Evolutionary conservation across 2,113 vertebrate genomes (phyloP).

Genomic region (Hippocampus guttulatus): DNA sequence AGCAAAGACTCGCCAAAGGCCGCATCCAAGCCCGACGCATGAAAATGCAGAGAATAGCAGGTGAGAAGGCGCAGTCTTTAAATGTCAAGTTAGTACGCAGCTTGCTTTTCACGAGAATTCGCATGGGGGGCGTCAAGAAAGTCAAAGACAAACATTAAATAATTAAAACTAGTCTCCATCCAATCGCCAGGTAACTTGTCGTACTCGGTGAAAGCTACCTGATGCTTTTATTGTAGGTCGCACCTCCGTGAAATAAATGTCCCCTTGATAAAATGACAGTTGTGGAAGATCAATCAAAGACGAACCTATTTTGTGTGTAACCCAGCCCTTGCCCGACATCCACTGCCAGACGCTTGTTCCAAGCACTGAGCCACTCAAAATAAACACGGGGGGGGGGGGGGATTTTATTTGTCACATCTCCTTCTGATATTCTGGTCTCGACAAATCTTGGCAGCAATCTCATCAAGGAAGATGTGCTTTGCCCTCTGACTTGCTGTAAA

Average conservation of each 20-base stretch:
- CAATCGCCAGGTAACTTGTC: background rate
- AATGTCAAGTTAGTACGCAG: too few relatives aligned
- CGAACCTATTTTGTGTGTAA: background rate
- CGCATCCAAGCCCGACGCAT: slow-evolving; percentile 94
- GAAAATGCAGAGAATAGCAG: slow-evolving; percentile 98
- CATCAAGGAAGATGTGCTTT: background rate
- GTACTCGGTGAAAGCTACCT: background rate
- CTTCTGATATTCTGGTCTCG: background rate
- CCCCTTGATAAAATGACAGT: background rate
- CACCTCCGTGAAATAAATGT: too few relatives aligned
- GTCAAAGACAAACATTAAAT: background rate
- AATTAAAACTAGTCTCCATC: too few relatives aligned
- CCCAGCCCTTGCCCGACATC: background rate
- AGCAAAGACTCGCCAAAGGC: slow-evolving; percentile 93
- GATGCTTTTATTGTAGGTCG: background rate
- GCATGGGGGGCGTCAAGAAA: background rate
- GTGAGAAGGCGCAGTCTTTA: slow-evolving; percentile 51
- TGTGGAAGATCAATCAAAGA: background rate
- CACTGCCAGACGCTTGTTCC: background rate
- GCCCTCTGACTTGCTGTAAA: background rate
- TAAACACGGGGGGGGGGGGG: background rate
- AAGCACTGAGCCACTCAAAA: background rate
- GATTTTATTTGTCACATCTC: background rate
- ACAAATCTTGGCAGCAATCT: background rate
- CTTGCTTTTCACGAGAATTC: slow-evolving; percentile 12